Conservation (phyloP, 2,797 vertebrate genomes). For the Poeciliopsis turneri region DNA sequence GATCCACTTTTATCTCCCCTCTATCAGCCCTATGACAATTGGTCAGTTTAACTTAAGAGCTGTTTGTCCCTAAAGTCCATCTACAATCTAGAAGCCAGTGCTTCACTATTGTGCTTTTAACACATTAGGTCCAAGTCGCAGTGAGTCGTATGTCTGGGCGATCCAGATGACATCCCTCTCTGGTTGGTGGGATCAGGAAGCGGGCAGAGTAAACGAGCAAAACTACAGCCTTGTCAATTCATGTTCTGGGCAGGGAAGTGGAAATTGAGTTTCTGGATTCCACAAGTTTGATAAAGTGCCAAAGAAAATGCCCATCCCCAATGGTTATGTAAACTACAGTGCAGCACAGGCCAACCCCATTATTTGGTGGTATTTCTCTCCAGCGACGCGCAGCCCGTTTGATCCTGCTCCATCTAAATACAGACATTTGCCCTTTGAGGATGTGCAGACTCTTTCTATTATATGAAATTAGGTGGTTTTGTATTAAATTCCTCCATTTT, state of each 20-base stretch:
- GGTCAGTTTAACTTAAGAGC: slow-evolving; percentile 34
- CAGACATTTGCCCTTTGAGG: slow-evolving; percentile 52
- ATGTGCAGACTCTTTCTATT: slow-evolving; percentile 30
- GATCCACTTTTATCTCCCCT: slow-evolving; percentile 48
- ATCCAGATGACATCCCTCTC: slow-evolving; percentile 42
- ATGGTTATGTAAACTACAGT: slow-evolving; percentile 63
- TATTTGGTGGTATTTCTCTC: slow-evolving; percentile 55
- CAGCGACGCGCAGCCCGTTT: slow-evolving; percentile 34
- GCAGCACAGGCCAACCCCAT: slow-evolving; percentile 36
- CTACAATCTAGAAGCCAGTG: slow-evolving; percentile 18
- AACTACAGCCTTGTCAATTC: slow-evolving; percentile 45
- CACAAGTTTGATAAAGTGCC: slow-evolving; percentile 50
- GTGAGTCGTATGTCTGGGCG: slow-evolving; percentile 32
- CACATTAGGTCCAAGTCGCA: slow-evolving; percentile 29
- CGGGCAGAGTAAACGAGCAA: slow-evolving; percentile 55
- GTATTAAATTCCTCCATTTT: slow-evolving; percentile 13
- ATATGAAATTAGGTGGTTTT: slow-evolving; percentile 35
- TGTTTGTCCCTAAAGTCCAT: slow-evolving; percentile 38
- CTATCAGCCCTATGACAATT: slow-evolving; percentile 28
- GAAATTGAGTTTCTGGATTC: slow-evolving; percentile 69
- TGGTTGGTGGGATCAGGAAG: slow-evolving; percentile 33
- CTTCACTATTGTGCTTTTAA: slow-evolving; percentile 60
- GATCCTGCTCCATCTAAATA: slow-evolving; percentile 55
- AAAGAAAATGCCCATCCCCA: slow-evolving; percentile 57
- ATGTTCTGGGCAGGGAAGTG: slow-evolving; percentile 45